phyloP scores from a whole-genome alignment of 1,140 invertebrate genomes.

The Saxidomus purpurata region DNA sequence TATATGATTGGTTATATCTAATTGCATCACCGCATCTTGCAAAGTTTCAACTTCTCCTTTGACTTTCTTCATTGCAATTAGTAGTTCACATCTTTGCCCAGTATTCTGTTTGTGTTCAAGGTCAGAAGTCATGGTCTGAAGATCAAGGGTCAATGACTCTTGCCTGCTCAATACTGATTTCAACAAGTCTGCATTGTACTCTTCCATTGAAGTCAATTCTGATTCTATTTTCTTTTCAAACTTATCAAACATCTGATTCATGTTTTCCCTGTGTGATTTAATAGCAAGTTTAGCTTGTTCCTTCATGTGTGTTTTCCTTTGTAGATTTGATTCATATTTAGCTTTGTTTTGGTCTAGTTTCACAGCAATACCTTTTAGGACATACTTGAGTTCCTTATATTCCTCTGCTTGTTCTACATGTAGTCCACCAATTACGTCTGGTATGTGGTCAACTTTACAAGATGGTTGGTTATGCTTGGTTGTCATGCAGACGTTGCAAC shows the following conservation, averaged over 20 bases:
- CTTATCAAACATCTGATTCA: background rate
- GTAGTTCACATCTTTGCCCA: background rate
- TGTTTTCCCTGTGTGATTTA: background rate
- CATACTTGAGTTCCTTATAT: background rate
- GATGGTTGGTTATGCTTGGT: background rate
- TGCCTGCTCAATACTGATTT: background rate
- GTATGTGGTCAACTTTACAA: background rate
- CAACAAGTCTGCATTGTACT: background rate
- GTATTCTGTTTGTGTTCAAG: background rate
- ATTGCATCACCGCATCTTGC: background rate
- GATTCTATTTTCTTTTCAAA: background rate
- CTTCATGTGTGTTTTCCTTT: background rate
- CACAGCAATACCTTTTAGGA: background rate
- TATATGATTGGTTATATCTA: slow-evolving; percentile 10
- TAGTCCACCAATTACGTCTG: background rate
- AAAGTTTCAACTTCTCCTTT: background rate
- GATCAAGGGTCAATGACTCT: background rate
- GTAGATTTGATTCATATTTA: background rate
- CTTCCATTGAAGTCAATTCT: background rate
- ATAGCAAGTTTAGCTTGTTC: background rate
- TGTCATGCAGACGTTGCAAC: background rate
- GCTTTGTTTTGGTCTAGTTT: slow-evolving; percentile 1
- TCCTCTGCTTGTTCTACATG: background rate
- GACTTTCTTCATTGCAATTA: slow-evolving; percentile 4
- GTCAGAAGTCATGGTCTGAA: background rate